Evolutionary conservation across 2,797 vertebrate genomes (phyloP).

Genomic region (Sebastolobus altivelis): DNA sequence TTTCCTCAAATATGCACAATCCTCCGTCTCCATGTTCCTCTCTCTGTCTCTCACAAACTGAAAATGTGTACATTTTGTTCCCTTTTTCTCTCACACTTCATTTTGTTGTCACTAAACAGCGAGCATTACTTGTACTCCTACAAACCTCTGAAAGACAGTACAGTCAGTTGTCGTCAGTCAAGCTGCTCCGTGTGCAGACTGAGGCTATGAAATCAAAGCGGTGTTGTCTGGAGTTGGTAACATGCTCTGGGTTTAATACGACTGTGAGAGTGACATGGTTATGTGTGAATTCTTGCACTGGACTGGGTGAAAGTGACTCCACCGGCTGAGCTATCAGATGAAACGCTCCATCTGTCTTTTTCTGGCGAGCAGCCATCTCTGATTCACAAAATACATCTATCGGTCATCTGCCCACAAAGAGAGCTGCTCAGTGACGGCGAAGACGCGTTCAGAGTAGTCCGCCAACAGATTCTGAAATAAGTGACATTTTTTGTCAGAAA

Average conservation of each 20-base stretch:
- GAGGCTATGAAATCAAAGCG: slow-evolving; percentile 37
- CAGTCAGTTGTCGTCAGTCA: slow-evolving; percentile 29
- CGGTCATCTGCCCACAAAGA: slow-evolving; percentile 45
- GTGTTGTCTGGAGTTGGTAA: neutral
- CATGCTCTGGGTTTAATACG: slow-evolving; percentile 3
- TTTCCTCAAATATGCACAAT: slow-evolving; percentile 1
- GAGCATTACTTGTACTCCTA: neutral
- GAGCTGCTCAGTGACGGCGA: slow-evolving; percentile 15
- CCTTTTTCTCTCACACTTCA: slow-evolving; percentile 12
- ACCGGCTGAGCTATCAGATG: slow-evolving; percentile 39
- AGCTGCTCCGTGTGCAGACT: slow-evolving; percentile 28
- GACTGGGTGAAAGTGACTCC: slow-evolving; percentile 22
- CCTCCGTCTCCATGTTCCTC: neutral
- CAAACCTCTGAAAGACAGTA: slow-evolving; percentile 9
- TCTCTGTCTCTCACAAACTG: neutral
- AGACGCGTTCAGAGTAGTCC: neutral
- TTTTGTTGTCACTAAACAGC: slow-evolving; percentile 30
- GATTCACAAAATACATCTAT: slow-evolving; percentile 55
- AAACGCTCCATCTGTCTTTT: slow-evolving; percentile 60
- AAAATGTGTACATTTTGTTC: slow-evolving; percentile 23
- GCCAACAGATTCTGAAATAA: slow-evolving; percentile 6
- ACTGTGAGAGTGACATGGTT: slow-evolving; percentile 16
- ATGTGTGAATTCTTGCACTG: slow-evolving; percentile 23
- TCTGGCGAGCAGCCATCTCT: slow-evolving; percentile 28
- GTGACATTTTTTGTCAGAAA: slow-evolving; percentile 1